Evolutionary conservation across 1,140 invertebrate genomes (phyloP), one percentile per base, ranked within the genome.

Genomic region (Portunus trituberculatus): DNA sequence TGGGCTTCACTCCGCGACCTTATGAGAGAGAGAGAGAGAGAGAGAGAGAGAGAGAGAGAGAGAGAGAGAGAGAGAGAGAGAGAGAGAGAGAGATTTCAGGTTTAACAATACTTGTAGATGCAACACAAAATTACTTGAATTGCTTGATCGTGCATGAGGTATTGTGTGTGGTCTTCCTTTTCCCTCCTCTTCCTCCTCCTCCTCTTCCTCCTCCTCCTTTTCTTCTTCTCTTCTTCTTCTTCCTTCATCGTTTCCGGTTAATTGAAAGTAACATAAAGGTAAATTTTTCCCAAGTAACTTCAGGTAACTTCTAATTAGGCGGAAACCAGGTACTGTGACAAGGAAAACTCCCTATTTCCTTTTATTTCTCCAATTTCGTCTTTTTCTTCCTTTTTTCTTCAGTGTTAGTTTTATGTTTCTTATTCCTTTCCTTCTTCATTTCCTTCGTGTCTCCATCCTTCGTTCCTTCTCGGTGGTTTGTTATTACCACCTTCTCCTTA

Each of bases 51-150:
- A 59, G 52, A 59, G 52, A 59, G 67, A n/a, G 67, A 76, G 52
- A 59, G 52, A 59, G 67, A 76, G 67, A n/a, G 67, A 76, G 67
- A 76, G 67, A 76, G 67, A 76, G 67, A 76, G 67, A 76, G 67
- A 76, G 67, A 25, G 67, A 76, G 67, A 7, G 25, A 76, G 25
- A 76, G 67, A n/a, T n/a, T 76, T 7, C 39, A 6, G 39, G 12
- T 59, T 25, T 76, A 25, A 76, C 67, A 76, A 76, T 76, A 39
- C 39, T 39, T 6, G 39, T 39, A n/a, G 67, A n/a, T 76, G 20
- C 20, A 76, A n/a, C 67, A 76, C 67, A 7, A 76, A 25, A n/a
- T n/a, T 76, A 20, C 20, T n/a, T 12, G 25, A 76, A 76, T 76
- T 76, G 67, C 67, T 76, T 76, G 67, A 76, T 76, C n/a, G 67